Conservation (phyloP, 2,888 invertebrate species). For the Ptychoptera albimana region DNA sequence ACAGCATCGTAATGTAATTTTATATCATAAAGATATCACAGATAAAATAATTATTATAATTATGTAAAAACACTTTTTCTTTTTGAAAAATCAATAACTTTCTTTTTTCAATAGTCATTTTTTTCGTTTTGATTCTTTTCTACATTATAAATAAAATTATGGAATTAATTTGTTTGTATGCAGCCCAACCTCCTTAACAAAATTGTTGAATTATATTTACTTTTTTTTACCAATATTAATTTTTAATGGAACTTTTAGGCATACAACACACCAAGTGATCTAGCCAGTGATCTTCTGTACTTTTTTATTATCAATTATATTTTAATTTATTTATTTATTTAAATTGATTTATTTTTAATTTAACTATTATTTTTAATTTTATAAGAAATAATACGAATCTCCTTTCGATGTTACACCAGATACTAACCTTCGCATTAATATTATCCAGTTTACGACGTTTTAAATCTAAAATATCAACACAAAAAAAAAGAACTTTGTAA, state of each 20-base stretch:
- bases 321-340: background rate
- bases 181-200: conserved; percentile 9
- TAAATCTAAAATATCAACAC: conserved; percentile 37
- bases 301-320: background rate
- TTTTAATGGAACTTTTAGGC: background rate
- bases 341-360: background rate
- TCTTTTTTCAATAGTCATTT: background rate
- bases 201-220: background rate
- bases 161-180: background rate
- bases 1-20: background rate
- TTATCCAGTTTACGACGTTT: conserved; percentile 75
- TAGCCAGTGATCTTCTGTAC: background rate
- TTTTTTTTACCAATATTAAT: background rate
- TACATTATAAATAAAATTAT: background rate
- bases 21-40: background rate
- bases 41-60: background rate
- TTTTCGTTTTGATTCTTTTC: background rate
- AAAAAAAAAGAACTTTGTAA: background rate
- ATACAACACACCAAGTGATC: too few relatives aligned
- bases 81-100: background rate
- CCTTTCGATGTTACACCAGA: conserved; percentile 32
- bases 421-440: conserved; percentile 71
- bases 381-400: conserved; percentile 11
- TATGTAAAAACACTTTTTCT: background rate
- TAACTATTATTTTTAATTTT: conserved; percentile 8